Conservation (phyloP, 2,888 invertebrate species). For the Strigamia transsilvanica region DNA sequence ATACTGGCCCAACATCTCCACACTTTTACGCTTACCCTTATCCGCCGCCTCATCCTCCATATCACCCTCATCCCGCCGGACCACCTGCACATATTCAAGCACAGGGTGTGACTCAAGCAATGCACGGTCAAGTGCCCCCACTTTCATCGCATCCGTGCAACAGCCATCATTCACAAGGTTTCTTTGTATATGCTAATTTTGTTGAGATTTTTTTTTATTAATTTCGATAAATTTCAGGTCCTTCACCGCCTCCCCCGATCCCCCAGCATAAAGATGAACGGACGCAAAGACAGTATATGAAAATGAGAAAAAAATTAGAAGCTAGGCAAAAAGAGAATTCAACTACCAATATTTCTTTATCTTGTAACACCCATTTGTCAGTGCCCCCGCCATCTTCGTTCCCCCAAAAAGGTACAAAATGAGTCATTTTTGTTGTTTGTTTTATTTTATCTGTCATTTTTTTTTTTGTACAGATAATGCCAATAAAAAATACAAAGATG, state of each 20-base stretch:
- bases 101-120: conserved; percentile 55
- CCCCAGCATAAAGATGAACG: conserved; percentile 76
- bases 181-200: conserved; percentile 5
- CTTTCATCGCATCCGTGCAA: conserved; percentile 57
- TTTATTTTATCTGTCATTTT: conserved; percentile 41
- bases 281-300: conserved; percentile 78
- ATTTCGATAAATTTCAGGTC: conserved; percentile 55
- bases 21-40: conserved; percentile 57
- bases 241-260: conserved; percentile 57
- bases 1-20: conserved; percentile 53
- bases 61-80: conserved; percentile 56
- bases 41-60: conserved; percentile 52
- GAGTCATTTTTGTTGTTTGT: too few species aligned
- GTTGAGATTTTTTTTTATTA: not conserved
- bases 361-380: conserved; percentile 61
- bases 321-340: conserved; percentile 67
- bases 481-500: conserved; percentile 55
- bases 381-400: conserved; percentile 57
- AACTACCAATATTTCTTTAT: conserved; percentile 38
- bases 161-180: conserved; percentile 57
- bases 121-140: conserved; percentile 55
- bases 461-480: conserved; percentile 52
- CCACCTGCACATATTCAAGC: conserved; percentile 56
- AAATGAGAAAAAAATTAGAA: conserved; percentile 73
- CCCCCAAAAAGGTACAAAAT: conserved; percentile 40